Conservation (phyloP, 2,797 vertebrate species). For the Hoplostethus mediterraneus region DNA sequence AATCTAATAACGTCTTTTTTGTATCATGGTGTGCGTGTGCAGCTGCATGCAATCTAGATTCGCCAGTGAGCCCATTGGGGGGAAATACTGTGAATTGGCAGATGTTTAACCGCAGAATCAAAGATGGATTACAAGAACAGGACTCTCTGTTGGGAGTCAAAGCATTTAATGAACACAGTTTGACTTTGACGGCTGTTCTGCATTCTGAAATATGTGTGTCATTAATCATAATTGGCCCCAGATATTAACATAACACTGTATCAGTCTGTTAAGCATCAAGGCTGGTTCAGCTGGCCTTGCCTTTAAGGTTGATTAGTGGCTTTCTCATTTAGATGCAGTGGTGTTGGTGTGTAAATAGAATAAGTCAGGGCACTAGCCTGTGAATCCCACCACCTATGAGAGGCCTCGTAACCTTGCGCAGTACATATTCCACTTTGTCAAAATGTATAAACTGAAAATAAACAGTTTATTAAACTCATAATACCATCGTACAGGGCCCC, state of each 20-base stretch:
- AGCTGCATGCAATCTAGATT: not conserved
- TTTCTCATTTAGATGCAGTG: conserved; percentile 34
- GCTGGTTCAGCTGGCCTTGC: conserved; percentile 15
- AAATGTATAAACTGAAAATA: not conserved
- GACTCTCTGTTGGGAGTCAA: not conserved
- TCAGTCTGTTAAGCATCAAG: conserved; percentile 1
- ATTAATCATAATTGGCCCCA: conserved; percentile 42
- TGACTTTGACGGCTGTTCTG: not conserved
- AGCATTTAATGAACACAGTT: not conserved
- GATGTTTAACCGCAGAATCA: conserved; percentile 1
- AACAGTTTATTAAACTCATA: not conserved
- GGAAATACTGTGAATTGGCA: not conserved
- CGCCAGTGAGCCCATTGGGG: not conserved
- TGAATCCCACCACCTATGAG: not conserved
- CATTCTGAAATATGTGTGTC: conserved; percentile 3
- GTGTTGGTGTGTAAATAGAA: conserved; percentile 10
- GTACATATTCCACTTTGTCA: not conserved
- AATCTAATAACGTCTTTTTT: conserved; percentile 1
- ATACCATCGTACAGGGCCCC: not conserved
- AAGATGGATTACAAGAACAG: not conserved
- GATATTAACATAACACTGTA: conserved; percentile 37
- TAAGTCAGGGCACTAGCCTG: conserved; percentile 23
- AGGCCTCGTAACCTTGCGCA: not conserved
- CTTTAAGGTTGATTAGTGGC: conserved; percentile 24
- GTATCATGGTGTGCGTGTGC: not conserved